Evolutionary conservation across 2,888 invertebrate species (phyloP), one percentile per base, ranked within the genome.

Genomic region (Tinea semifulvella): DNA sequence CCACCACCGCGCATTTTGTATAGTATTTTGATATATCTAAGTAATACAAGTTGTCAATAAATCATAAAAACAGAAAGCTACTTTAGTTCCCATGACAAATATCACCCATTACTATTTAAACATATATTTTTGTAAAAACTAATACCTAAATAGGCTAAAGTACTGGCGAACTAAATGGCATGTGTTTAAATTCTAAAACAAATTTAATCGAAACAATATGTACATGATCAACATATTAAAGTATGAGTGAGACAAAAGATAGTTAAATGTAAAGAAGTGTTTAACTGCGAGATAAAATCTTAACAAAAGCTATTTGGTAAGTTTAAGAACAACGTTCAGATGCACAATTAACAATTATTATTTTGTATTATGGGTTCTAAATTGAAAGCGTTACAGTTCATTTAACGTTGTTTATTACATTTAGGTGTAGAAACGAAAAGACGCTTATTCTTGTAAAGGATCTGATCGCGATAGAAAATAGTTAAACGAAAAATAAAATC

Each of bases 211-310:
- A 31, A 14, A 6, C 14, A 11, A 14, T 31, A 14, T 31, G 31
- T 14, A 31, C 11, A 31, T 14, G 31, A 31, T 31, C 31, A 31
- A 31, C 31, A 31, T 31, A 31, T 31, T 31, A 18, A 60, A 66
- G 71, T 71, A 63, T 58, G 63, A 68, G 63, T 60, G 67, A 69
- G 70, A 67, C 65, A 68, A 58, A 61, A 66, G 13, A 72, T 72
- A 68, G 16, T 67, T 73, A 66, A 69, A 63, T 75, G 73, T 74
- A 71, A 72, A 70, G 67, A 76, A 77, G 74, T 76, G 77, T 77
- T 79, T 79, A 79, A 77, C 73, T 68, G 70, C 59, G 63, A 76
- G 79, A 79, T 79, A 77, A 75, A 77, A 79, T 79, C 79, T 79
- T 68, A 73, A 77, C 76, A 79, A 79, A 79, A 67, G 74, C 73